Base-by-base conservation (phyloP, 2,113 vertebrate species). In the Hyla sarda region DNA sequence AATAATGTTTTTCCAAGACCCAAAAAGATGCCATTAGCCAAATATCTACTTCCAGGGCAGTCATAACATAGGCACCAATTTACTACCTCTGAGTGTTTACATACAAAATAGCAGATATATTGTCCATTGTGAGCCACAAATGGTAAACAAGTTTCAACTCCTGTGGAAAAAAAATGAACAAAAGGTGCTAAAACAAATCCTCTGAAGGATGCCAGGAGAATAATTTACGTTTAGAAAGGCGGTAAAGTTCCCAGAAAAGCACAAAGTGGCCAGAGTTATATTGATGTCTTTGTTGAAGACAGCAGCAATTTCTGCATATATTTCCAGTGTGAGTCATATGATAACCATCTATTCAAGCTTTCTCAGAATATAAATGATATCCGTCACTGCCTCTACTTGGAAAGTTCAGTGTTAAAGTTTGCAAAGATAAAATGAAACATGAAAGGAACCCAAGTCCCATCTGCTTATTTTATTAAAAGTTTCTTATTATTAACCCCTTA, bases 211-310 rank as follows among this genome's bases (percentile, higher is more conserved):
- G 7, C 30, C 8, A 23, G 14, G 16, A 50, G 80, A 69, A 82
- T 69, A 82, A 82, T 82, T 69, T 71, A 52, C 58, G n/a, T 82
- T 65, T 54, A 10, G 50, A 71, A 82, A 82, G 28, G 50, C 25
- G 16, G 80, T 19, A 71, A 28, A 82, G 65, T 80, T 80, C 78
- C 45, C 52, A 58, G 54, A 41, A 80, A 67, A 65, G 1, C 47
- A 52, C 28, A 69, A 67, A 71, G 80, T 30, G 45, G 28, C 30
- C 14, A 30, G 80, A 69, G n/a, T 47, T 71, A 82, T 67, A 30
- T 34, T 28, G 58, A 65, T 65, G 37, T 65, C 34, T 81, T 81
- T 67, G 37, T 69, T 71, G 62, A 52, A 32, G 80, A 69, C 62
- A 34, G 45, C 62, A 52, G 25, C 17, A 25, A 71, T n/a, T 50